These are phyloP conservation scores for Lepeophtheirus salmonis DNA, from an alignment of 1,140 invertebrate genomes.

Conservation along the genomic window DNA sequence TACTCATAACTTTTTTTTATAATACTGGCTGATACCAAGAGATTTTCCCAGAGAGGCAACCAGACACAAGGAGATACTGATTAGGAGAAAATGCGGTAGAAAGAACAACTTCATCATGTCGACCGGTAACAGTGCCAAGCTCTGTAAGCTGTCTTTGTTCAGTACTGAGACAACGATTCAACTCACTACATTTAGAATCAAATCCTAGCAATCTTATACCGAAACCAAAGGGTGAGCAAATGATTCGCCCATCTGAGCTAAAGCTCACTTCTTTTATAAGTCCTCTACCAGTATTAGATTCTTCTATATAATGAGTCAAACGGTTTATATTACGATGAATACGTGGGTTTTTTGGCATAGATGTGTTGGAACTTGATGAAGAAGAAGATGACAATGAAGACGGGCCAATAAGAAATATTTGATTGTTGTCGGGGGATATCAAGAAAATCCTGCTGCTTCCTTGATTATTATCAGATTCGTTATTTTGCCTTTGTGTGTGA, in stretches of 20 bases:
- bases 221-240: constrained; percentile 68
- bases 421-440: neutral
- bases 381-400: neutral
- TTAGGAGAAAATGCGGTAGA: constrained; percentile 73
- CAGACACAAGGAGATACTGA: constrained; percentile 63
- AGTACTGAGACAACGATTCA: constrained; percentile 28
- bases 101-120: constrained; percentile 61
- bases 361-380: neutral
- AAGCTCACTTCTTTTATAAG: constrained; percentile 65
- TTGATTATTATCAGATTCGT: neutral
- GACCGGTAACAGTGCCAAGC: constrained; percentile 42
- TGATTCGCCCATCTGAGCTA: constrained; percentile 62
- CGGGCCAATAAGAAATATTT: neutral
- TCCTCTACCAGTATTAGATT: constrained; percentile 59
- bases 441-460: neutral
- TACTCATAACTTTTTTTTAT: constrained; percentile 26
- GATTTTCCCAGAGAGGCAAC: constrained; percentile 64
- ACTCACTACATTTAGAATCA: constrained; percentile 50
- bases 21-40: constrained; percentile 67
- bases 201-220: constrained; percentile 64
- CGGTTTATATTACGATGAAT: constrained; percentile 53
- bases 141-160: constrained; percentile 36
- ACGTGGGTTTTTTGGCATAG: constrained; percentile 22
- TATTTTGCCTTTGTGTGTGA: neutral
- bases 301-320: constrained; percentile 61